Evolutionary conservation across 2,113 vertebrate genomes (phyloP).

Genomic region (Pelodiscus sinensis): DNA sequence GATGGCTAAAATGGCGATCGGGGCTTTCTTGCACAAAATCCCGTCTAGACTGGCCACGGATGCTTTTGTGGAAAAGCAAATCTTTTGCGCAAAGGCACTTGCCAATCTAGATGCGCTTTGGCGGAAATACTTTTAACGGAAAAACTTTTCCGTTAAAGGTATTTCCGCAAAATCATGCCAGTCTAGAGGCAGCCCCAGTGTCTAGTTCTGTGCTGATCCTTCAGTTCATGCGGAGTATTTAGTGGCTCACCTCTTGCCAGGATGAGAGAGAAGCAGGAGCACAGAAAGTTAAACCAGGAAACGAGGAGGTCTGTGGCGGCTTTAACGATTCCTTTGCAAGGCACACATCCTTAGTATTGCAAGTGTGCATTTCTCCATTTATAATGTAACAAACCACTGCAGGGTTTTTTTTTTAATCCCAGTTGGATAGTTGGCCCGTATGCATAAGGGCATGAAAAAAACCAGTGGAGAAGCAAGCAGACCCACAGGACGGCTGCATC

Average conservation of each 20-base stretch:
- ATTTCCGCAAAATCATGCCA: too few relatives aligned
- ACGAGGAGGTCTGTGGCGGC: conserved; percentile 39
- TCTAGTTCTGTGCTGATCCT: not conserved
- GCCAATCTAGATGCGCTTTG: too few relatives aligned
- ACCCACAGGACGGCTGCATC: conserved; percentile 34
- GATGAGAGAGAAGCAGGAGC: not conserved
- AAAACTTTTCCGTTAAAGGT: too few relatives aligned
- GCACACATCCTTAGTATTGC: not conserved
- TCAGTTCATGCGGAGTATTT: conserved; percentile 28
- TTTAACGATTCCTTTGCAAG: not conserved
- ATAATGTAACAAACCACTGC: not conserved
- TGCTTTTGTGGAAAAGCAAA: too few relatives aligned
- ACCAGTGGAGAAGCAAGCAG: not conserved
- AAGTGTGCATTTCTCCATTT: not conserved
- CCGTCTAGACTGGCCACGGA: too few relatives aligned
- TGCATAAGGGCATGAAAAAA: not conserved
- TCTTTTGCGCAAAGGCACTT: too few relatives aligned
- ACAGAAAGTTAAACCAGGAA: conserved; percentile 58
- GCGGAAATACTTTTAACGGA: too few relatives aligned
- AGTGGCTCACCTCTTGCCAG: conserved; percentile 52
- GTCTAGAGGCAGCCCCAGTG: not conserved
- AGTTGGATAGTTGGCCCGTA: not conserved
- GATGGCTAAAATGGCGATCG: too few relatives aligned
- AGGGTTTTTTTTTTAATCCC: conserved; percentile 12
- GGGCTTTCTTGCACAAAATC: too few relatives aligned